Evolutionary conservation across 2,888 invertebrate genomes (phyloP).

Genomic region (Drosophila barbarae): DNA sequence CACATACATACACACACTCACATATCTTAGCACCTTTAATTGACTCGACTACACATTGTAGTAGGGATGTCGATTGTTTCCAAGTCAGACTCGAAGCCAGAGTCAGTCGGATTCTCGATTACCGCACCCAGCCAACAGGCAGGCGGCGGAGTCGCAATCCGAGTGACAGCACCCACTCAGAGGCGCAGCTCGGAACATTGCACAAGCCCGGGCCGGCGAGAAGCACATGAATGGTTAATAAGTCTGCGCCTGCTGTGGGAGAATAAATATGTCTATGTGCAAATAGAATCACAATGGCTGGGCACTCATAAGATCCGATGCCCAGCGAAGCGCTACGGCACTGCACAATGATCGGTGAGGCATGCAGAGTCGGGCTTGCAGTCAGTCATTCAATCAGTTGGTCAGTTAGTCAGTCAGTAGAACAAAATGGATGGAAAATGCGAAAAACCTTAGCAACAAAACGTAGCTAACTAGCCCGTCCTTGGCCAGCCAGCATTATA

Average conservation of each 20-base stretch:
- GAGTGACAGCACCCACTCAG: constrained; percentile 51
- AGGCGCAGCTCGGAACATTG: constrained; percentile 49
- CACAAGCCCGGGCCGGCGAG: constrained; percentile 29
- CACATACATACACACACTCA: not conserved
- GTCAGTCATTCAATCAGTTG: constrained; percentile 7
- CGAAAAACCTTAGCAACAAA: constrained; percentile 58
- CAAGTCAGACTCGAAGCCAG: not conserved
- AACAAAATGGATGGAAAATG: constrained; percentile 54
- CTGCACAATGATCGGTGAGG: constrained; percentile 66
- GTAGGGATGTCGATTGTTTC: constrained; percentile 21
- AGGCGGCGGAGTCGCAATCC: constrained; percentile 20
- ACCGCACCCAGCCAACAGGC: constrained; percentile 28
- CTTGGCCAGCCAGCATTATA: constrained; percentile 66
- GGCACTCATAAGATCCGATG: constrained; percentile 37
- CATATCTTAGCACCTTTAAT: constrained; percentile 16
- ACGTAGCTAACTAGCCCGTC: constrained; percentile 66
- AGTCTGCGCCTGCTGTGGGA: constrained; percentile 15
- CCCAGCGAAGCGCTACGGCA: constrained; percentile 59
- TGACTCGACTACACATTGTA: constrained; percentile 9
- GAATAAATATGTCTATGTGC: constrained; percentile 13
- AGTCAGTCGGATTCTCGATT: not conserved
- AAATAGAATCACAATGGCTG: constrained; percentile 27
- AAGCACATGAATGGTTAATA: constrained; percentile 33
- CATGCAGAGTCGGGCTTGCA: constrained; percentile 39
- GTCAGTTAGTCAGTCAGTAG: constrained; percentile 31